These are phyloP conservation scores for Rhabdornis inornatus DNA, from an alignment of 2,113 vertebrate genomes.

Conservation along the genomic window DNA sequence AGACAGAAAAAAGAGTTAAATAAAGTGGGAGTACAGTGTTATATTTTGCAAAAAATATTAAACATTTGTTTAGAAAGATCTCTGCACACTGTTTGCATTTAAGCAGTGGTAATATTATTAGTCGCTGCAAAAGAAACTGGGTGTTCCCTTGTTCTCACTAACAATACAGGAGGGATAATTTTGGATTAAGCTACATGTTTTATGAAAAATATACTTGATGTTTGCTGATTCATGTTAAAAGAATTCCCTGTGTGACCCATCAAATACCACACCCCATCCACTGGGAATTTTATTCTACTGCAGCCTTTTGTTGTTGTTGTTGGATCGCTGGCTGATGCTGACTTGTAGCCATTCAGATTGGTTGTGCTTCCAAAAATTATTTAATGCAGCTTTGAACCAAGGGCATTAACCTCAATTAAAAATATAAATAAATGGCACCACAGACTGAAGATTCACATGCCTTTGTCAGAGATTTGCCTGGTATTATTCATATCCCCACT, in stretches of 20 bases:
- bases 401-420: constrained; percentile 32
- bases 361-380: constrained; percentile 41
- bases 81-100: constrained; percentile 3
- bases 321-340: constrained; percentile 14
- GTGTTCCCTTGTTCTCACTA: constrained; percentile 27
- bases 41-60: not conserved
- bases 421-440: constrained; percentile 27
- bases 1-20: not conserved
- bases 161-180: constrained; percentile 38
- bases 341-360: not conserved
- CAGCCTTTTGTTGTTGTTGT: constrained; percentile 17
- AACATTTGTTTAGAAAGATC: not conserved
- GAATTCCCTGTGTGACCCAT: constrained; percentile 19
- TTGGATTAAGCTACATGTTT: constrained; percentile 32
- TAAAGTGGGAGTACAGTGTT: not conserved
- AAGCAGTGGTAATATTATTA: constrained; percentile 40
- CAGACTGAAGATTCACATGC: not conserved
- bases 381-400: constrained; percentile 16
- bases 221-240: constrained; percentile 44
- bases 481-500: constrained; percentile 21
- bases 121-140: constrained; percentile 45
- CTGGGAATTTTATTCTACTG: constrained; percentile 14
- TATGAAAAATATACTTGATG: constrained; percentile 39
- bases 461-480: not conserved
- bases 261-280: constrained; percentile 15